Conservation (phyloP, 2,797 vertebrate species). For the Bradypodion pumilum region DNA sequence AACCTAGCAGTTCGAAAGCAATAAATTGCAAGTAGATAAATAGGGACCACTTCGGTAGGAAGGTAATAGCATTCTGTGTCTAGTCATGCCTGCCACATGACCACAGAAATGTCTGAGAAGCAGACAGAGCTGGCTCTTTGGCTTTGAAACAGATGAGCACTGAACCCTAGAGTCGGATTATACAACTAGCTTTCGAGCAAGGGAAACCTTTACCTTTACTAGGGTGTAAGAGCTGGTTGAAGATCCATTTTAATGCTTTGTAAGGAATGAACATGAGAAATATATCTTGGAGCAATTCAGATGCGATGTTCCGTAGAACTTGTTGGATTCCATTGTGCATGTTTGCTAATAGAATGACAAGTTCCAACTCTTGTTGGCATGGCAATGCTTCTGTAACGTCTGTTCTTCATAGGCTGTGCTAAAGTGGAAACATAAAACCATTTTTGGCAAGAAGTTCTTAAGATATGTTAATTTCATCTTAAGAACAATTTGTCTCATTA, state of each 20-base stretch:
- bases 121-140: too few relatives aligned
- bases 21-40: too few relatives aligned
- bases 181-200: too few relatives aligned
- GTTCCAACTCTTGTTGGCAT: not conserved
- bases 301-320: not conserved
- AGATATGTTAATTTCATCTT: conserved; percentile 4
- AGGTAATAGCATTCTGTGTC: too few relatives aligned
- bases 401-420: conserved; percentile 4
- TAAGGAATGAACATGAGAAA: not conserved
- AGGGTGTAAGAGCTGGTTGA: not conserved
- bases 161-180: too few relatives aligned
- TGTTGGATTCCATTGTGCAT: not conserved
- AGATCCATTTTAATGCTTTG: not conserved
- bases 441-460: not conserved
- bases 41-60: too few relatives aligned
- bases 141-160: too few relatives aligned
- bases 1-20: too few relatives aligned
- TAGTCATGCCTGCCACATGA: too few relatives aligned
- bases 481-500: not conserved
- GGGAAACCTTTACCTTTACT: too few relatives aligned
- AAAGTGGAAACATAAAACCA: not conserved
- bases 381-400: conserved; percentile 2
- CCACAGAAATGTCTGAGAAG: too few relatives aligned
- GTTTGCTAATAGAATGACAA: conserved; percentile 9
- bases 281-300: not conserved